Conservation (phyloP, 1,140 invertebrate species). For the Drosophila lini region DNA sequence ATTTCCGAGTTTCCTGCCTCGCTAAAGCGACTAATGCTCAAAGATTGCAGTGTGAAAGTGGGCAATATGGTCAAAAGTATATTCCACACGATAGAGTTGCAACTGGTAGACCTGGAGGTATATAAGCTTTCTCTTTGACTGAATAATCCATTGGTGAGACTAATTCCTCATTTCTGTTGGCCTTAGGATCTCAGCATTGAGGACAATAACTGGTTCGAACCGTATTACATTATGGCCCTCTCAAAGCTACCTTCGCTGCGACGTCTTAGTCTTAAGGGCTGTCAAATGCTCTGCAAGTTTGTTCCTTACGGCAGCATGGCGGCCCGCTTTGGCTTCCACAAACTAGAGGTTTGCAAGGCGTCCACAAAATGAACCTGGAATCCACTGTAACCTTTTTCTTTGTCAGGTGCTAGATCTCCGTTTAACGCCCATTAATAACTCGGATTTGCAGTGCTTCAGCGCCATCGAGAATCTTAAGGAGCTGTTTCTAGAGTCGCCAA, state of each 20-base stretch:
- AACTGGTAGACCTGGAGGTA: constrained; percentile 86
- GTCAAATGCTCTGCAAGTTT: constrained; percentile 88
- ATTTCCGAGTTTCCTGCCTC: constrained; percentile 86
- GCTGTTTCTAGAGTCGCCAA: constrained; percentile 86
- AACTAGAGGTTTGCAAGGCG: constrained; percentile 85
- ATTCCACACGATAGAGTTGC: constrained; percentile 86
- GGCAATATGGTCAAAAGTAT: constrained; percentile 85
- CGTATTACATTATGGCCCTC: constrained; percentile 88
- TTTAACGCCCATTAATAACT: constrained; percentile 88
- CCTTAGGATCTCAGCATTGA: constrained; percentile 88
- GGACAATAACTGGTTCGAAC: constrained; percentile 89
- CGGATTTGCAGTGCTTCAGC: constrained; percentile 88
- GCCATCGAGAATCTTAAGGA: constrained; percentile 87
- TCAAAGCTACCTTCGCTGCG: constrained; percentile 88
- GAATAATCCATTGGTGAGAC: neutral
- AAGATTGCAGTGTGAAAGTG: constrained; percentile 85
- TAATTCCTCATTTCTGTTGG: neutral
- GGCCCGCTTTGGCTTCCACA: constrained; percentile 89
- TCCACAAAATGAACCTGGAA: neutral
- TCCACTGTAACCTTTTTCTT: neutral
- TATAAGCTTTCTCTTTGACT: no score
- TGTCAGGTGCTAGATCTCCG: constrained; percentile 87
- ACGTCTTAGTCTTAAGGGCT: constrained; percentile 87
- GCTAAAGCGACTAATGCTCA: constrained; percentile 86
- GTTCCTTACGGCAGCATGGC: constrained; percentile 90